Conservation (phyloP, 2,888 invertebrate species). For the Philhelius pedissequus region DNA sequence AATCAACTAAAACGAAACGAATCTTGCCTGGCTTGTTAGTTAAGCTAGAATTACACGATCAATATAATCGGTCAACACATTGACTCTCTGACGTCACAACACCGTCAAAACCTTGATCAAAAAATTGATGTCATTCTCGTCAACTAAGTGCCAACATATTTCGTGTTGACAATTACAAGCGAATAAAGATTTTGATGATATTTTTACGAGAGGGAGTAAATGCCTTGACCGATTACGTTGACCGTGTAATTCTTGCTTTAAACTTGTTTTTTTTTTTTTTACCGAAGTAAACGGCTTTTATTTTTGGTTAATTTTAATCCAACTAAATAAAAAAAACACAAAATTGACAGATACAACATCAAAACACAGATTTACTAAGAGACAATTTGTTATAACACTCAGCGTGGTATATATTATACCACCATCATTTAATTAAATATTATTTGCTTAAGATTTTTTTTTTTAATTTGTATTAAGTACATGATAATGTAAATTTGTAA, state of each 20-base stretch:
- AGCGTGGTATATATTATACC: slow-evolving; percentile 49
- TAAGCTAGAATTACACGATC: too few relatives aligned
- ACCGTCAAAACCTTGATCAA: too few relatives aligned
- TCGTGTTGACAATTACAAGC: too few relatives aligned
- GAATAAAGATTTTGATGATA: too few relatives aligned
- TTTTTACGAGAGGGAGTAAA: too few relatives aligned
- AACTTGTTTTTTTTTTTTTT: slow-evolving; percentile 21
- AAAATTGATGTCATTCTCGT: too few relatives aligned
- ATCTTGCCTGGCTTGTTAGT: slow-evolving; percentile 53
- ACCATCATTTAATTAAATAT: slow-evolving; percentile 3
- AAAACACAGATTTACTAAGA: not conserved
- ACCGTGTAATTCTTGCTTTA: too few relatives aligned
- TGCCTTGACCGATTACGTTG: too few relatives aligned
- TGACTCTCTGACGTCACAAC: too few relatives aligned
- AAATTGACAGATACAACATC: not conserved
- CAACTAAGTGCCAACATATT: too few relatives aligned
- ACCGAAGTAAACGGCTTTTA: slow-evolving; percentile 27
- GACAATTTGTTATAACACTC: not conserved
- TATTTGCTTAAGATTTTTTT: not conserved
- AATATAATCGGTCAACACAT: too few relatives aligned
- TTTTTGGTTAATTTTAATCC: slow-evolving; percentile 8
- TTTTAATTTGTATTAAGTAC: not conserved
- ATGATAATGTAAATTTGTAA: slow-evolving; percentile 27
- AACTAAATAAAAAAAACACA: not conserved
- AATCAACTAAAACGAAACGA: slow-evolving; percentile 5